These are phyloP conservation scores for Gasteruption jaculator DNA, from an alignment of 2,888 invertebrate species.

Conservation along the genomic window DNA sequence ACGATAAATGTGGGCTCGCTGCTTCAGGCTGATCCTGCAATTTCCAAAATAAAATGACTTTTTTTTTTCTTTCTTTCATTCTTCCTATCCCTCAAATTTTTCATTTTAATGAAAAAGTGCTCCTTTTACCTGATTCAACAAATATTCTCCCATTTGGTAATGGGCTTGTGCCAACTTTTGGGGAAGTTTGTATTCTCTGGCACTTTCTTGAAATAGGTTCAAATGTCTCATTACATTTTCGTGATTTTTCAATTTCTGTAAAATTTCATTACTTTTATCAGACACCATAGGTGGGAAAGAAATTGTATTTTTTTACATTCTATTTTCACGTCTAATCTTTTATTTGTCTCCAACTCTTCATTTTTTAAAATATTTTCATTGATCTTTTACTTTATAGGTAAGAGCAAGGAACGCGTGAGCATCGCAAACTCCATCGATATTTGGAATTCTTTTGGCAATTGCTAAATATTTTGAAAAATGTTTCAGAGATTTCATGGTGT, in stretches of 20 bases:
- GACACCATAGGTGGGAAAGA: no score
- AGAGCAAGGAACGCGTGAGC: constrained; percentile 34
- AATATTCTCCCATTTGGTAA: constrained; percentile 35
- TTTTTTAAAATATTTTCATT: no score
- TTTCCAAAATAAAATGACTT: neutral
- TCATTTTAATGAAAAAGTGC: neutral
- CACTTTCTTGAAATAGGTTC: constrained; percentile 24
- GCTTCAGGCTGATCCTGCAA: constrained; percentile 27
- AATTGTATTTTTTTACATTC: no score
- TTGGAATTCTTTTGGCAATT: constrained; percentile 27
- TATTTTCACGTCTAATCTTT: no score
- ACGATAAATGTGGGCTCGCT: constrained; percentile 32
- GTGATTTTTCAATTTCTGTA: constrained; percentile 30
- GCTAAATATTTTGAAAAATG: constrained; percentile 32
- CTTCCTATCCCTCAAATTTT: neutral
- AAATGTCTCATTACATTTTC: constrained; percentile 31
- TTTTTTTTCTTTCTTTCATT: constrained; percentile 1
- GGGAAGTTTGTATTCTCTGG: constrained; percentile 24
- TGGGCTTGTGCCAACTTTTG: constrained; percentile 36
- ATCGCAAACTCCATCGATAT: constrained; percentile 32
- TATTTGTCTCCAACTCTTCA: no score
- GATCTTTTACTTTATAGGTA: constrained; percentile 32
- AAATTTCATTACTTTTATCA: no score
- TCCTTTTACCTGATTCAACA: constrained; percentile 30
- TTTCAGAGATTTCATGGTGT: constrained; percentile 27